phyloP scores from a whole-genome alignment of 2,797 vertebrate genomes.

The Pipistrellus kuhlii region DNA sequence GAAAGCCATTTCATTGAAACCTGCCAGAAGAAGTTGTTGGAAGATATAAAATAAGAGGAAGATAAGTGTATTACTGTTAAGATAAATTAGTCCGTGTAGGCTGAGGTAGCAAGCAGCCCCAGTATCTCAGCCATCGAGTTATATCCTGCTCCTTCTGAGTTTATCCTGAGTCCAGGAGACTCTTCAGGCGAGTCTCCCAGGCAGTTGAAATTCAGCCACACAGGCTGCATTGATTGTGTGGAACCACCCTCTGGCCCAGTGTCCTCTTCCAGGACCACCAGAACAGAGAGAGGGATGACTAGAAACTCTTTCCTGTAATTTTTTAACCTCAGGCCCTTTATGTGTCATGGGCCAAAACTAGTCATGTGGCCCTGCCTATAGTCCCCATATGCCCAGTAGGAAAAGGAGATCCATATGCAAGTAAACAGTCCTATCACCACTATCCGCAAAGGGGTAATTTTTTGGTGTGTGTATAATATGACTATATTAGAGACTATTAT shows the following conservation, averaged over 20 bases:
- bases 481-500: background rate
- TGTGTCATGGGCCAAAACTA: background rate
- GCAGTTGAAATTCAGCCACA: background rate
- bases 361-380: background rate
- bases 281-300: background rate
- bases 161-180: background rate
- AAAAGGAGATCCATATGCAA: background rate
- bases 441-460: background rate
- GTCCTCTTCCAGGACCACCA: background rate
- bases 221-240: accelerated
- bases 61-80: background rate
- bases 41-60: background rate
- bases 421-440: background rate
- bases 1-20: background rate
- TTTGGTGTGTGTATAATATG: background rate
- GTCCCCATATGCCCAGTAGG: background rate
- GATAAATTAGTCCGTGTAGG: background rate
- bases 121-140: background rate
- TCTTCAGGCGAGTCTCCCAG: background rate
- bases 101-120: background rate
- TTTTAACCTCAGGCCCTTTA: background rate
- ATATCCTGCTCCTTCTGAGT: background rate
- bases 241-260: accelerated
- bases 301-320: background rate
- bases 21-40: background rate